These are phyloP conservation scores for Limosa lapponica DNA, from an alignment of 2,797 vertebrate species.

Conservation along the genomic window DNA sequence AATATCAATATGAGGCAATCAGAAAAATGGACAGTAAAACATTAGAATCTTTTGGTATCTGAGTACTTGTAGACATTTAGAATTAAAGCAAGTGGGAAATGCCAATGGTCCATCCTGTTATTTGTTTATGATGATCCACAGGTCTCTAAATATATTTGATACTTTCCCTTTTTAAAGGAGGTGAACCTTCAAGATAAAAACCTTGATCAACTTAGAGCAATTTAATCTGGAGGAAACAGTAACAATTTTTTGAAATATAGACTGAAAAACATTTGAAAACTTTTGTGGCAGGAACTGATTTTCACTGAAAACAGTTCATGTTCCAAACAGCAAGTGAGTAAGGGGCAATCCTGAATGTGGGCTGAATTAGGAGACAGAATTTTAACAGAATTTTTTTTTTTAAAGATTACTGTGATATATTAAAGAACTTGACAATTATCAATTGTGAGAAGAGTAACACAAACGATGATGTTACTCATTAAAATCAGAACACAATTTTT, in stretches of 20 bases:
- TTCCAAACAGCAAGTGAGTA: neutral
- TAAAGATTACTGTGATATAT: neutral
- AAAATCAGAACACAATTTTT: neutral
- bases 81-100: neutral
- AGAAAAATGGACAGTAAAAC: neutral
- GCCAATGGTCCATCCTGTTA: neutral
- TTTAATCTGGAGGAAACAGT: neutral
- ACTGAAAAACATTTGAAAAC: neutral
- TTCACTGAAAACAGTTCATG: neutral
- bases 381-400: neutral
- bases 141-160: neutral
- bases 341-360: no score
- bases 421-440: neutral
- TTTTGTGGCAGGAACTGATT: neutral
- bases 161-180: neutral
- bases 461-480: neutral
- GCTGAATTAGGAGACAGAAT: neutral
- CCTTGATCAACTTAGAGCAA: neutral
- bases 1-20: neutral
- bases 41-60: neutral
- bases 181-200: neutral
- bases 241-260: neutral
- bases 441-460: neutral
- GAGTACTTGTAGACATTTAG: neutral
- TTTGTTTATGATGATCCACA: neutral